phyloP scores from a whole-genome alignment of 2,797 vertebrate genomes.

The Peromyscus eremicus region DNA sequence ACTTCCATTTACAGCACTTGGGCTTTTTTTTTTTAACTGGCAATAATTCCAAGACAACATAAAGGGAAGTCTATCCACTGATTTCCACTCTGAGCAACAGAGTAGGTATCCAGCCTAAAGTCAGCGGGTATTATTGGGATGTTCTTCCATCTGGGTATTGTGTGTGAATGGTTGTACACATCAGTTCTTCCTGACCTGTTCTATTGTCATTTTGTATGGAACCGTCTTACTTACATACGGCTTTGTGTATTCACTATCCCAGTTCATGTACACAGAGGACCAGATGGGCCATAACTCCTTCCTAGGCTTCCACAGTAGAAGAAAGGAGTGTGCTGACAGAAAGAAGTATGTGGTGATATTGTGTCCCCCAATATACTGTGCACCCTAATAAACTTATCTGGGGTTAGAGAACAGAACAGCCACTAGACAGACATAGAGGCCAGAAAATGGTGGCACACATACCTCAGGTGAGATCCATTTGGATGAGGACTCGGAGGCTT shows the following conservation, averaged over 20 bases:
- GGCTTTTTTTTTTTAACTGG: neutral
- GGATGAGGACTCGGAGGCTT: too few species aligned
- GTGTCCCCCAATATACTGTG: too few species aligned
- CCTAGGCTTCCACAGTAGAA: neutral
- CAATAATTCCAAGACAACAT: neutral
- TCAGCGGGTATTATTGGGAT: accelerated
- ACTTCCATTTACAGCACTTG: neutral
- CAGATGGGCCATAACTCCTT: neutral
- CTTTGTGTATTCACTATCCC: neutral
- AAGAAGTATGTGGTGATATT: neutral
- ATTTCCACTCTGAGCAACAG: neutral
- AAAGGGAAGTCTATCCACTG: neutral
- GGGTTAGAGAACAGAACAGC: too few species aligned
- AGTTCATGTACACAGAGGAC: neutral
- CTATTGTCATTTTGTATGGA: neutral
- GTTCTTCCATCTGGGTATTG: neutral
- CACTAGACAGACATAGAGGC: too few species aligned
- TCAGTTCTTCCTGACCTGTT: neutral
- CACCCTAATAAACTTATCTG: too few species aligned
- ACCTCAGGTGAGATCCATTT: too few species aligned
- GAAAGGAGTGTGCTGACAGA: constrained; percentile 5
- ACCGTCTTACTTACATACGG: neutral
- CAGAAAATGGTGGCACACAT: too few species aligned
- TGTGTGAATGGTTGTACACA: neutral
- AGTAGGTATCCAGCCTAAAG: neutral